Percentiles rank a stretch among this genome's conserved stretches.
phyloP scores from a whole-genome alignment of 2,888 invertebrate genomes.

The Lasioglossum villosulum region DNA sequence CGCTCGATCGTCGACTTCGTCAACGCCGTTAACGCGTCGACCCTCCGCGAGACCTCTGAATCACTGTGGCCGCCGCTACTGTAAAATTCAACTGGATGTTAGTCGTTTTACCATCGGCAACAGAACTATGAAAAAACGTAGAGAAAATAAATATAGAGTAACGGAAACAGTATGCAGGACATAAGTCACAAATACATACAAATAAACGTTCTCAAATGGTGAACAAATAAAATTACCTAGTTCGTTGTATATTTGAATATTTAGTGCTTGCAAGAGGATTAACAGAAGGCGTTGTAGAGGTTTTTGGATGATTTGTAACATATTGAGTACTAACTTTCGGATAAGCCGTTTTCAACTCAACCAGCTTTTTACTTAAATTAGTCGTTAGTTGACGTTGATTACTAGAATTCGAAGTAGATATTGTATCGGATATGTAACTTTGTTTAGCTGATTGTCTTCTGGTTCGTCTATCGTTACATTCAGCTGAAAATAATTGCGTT shows the following conservation, averaged over 20 bases:
- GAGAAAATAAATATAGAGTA: not conserved
- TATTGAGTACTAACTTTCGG: slow-evolving; percentile 62
- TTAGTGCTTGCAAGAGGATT: slow-evolving; percentile 66
- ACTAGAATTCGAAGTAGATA: slow-evolving; percentile 62
- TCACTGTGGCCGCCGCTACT: slow-evolving; percentile 68
- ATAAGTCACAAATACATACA: slow-evolving; percentile 20
- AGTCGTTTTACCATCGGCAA: not conserved
- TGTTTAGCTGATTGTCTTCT: slow-evolving; percentile 70
- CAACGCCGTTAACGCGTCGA: slow-evolving; percentile 88
- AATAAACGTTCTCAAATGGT: slow-evolving; percentile 24
- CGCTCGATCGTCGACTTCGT: slow-evolving; percentile 89
- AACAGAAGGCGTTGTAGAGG: slow-evolving; percentile 65
- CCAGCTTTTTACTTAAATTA: slow-evolving; percentile 65
- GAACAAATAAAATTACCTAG: slow-evolving; percentile 55
- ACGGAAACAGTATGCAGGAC: slow-evolving; percentile 6
- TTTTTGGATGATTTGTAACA: slow-evolving; percentile 68
- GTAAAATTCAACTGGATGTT: slow-evolving; percentile 18
- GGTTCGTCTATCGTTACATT: slow-evolving; percentile 72
- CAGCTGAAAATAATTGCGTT: slow-evolving; percentile 74
- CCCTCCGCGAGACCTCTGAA: slow-evolving; percentile 85
- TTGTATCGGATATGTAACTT: slow-evolving; percentile 65
- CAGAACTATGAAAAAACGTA: not conserved
- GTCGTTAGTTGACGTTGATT: slow-evolving; percentile 58
- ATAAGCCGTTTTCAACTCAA: slow-evolving; percentile 63
- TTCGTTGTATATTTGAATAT: slow-evolving; percentile 55